A percentile compares a stretch with the other conserved stretches of the same genome.
Evolutionary conservation across 1,140 invertebrate genomes (phyloP).

Genomic region (Andricus grossulariae): DNA sequence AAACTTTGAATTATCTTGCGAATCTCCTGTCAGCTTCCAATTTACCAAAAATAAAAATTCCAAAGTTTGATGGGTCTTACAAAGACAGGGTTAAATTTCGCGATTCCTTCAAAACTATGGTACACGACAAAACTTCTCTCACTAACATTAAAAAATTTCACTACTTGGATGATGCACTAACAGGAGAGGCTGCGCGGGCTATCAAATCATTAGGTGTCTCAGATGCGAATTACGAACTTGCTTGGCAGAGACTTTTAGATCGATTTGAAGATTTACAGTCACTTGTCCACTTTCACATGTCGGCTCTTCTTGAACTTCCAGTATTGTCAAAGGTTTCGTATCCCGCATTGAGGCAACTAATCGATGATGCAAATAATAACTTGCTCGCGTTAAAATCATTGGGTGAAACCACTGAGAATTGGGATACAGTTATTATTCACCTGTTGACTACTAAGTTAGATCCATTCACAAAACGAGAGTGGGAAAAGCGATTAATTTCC

Average conservation of each 20-base stretch:
- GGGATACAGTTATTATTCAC: too few relatives aligned
- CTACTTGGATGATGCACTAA: too few relatives aligned
- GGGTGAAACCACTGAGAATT: slow-evolving; percentile 36
- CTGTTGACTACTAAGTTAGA: slow-evolving; percentile 44
- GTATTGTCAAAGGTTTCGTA: slow-evolving; percentile 41
- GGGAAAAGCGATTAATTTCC: slow-evolving; percentile 33
- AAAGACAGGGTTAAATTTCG: too few relatives aligned
- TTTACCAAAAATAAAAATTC: neutral
- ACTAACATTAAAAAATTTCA: too few relatives aligned
- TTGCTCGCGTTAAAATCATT: slow-evolving; percentile 39
- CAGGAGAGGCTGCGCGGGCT: too few relatives aligned
- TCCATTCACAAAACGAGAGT: slow-evolving; percentile 37
- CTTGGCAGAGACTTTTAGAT: slow-evolving; percentile 50
- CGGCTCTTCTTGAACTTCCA: slow-evolving; percentile 41
- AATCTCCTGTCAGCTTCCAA: neutral
- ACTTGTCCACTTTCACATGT: slow-evolving; percentile 55
- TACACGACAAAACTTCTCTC: too few relatives aligned
- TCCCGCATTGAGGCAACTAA: slow-evolving; percentile 33
- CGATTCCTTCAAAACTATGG: too few relatives aligned
- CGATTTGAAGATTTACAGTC: slow-evolving; percentile 52
- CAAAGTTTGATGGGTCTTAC: neutral
- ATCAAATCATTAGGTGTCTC: slow-evolving; percentile 52
- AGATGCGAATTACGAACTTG: slow-evolving; percentile 51
- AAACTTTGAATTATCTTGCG: neutral
- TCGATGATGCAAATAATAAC: slow-evolving; percentile 45